Base-by-base conservation (phyloP, 2,113 vertebrate species). In the Pygathrix nemaeus region DNA sequence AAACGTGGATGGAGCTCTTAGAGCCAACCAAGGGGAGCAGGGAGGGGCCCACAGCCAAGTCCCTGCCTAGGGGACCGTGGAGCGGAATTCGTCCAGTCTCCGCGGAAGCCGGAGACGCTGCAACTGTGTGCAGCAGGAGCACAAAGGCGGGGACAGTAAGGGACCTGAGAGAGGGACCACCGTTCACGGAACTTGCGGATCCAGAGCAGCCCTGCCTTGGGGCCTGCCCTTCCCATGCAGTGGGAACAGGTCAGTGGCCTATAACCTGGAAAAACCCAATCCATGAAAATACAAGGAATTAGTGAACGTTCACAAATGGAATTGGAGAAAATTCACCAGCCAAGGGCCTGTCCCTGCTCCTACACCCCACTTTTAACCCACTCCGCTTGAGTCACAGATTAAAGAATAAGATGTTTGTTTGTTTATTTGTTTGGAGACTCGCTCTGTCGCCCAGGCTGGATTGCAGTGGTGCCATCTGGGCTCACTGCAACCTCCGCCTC, bases 51-150 rank as follows among this genome's bases (percentile, higher is more conserved):
- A 11, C 16, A 48, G 40, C 52, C 21, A 7, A 17, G 76, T 13
- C 1, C 1, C 61, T 38, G 59, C 30, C 0, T 8, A 52, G 13
- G 66, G 52, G 17, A 3, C 73, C 2, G 8, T 13, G 17, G 21
- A 35, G 3, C 16, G 1, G 23, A 32, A 5, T 25, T 30, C 43
- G 23, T 1, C 7, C 1, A 9, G 5, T 3, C 75, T 50, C 81
- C 48, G 6, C 45, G 5, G 83, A 68, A 1, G 12, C 38, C 30
- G 45, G 10, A 2, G 32, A 17, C 70, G 40, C 45, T 4, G 12
- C 27, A 35, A 17, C 16, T 38, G 80, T 5, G 27, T 11, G 10
- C 7, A 13, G 14, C 25, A 30, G 35, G 4, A 6, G 18, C 18
- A 3, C 16, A 3, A 16, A 45, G 40, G 20, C 8, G 9, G 16